Evolutionary conservation across 2,888 invertebrate genomes (phyloP).

Genomic region (Zygogramma bicolorata): DNA sequence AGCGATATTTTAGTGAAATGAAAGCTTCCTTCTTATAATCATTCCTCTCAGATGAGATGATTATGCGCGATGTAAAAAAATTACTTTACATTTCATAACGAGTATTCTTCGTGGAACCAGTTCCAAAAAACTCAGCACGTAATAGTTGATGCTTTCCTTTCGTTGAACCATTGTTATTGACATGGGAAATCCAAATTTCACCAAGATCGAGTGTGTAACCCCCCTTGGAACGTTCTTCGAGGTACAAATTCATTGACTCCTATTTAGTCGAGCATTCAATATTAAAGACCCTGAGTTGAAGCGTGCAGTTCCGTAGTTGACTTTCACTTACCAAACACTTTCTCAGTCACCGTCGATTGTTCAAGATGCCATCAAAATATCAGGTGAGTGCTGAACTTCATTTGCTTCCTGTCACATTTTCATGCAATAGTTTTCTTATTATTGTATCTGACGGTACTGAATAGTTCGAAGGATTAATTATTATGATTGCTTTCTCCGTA

Average conservation of each 20-base stretch:
- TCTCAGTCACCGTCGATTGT: conserved; percentile 41
- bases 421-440: no score
- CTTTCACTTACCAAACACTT: conserved; percentile 50
- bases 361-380: conserved; percentile 35
- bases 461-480: no score
- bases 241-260: background rate
- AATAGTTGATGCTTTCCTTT: background rate
- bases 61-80: no score
- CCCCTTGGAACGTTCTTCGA: background rate
- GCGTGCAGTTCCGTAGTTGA: conserved; percentile 17
- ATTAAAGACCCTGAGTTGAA: background rate
- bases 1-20: no score
- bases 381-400: no score
- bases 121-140: background rate
- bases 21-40: no score
- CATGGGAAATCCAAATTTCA: background rate
- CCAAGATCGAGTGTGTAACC: background rate
- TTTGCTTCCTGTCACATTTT: no score
- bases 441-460: no score
- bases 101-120: no score
- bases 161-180: background rate
- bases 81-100: no score
- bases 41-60: no score
- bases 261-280: background rate
- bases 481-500: no score